Evolutionary conservation across 1,140 invertebrate species (phyloP), one percentile per base, ranked within the genome.

Genomic region (Aethina tumida): DNA sequence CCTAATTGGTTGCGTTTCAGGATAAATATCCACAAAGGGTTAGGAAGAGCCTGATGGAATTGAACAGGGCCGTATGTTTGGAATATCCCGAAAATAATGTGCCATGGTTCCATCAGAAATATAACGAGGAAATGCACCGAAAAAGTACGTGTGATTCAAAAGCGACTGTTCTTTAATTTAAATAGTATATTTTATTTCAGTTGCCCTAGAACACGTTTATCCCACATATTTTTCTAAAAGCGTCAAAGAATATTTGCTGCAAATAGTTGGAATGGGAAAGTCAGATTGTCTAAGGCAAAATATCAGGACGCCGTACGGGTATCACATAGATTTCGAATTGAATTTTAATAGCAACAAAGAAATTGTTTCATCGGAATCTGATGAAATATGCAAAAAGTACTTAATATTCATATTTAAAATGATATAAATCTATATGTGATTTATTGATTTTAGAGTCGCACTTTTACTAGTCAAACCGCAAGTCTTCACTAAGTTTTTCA

Each of bases 81-180:
- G 75, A 76, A 54, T 62, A 73, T 48, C 73, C 75, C 0, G 68
- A 75, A 51, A 56, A 62, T 12, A 67, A 70, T 47, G 62, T 78
- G 17, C 75, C 75, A 2, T 78, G 75, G 75, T 77, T 78, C 49
- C 75, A 78, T 56, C 65, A 73, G 41, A 74, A 74, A 43, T 75
- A 71, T 42, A 62, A 74, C 20, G 59, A 75, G 52, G 67, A 55
- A 27, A 30, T 29, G 7, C 24, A 47, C 21, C 46, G 40, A 44
- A 40, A 27, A 32, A 33, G 55, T 57, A 48, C 45, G 38, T 41
- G 35, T 36, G 24, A 12, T 14, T 6, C 13, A 13, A 22, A 20
- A 24, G n/a, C n/a, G n/a, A n/a, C n/a, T n/a, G n/a, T n/a, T n/a
- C n/a, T n/a, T n/a, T n/a, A 41, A 24, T 16, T 2, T 36, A 6